Conservation (phyloP, 2,113 vertebrate genomes). For the Aix galericulata region DNA sequence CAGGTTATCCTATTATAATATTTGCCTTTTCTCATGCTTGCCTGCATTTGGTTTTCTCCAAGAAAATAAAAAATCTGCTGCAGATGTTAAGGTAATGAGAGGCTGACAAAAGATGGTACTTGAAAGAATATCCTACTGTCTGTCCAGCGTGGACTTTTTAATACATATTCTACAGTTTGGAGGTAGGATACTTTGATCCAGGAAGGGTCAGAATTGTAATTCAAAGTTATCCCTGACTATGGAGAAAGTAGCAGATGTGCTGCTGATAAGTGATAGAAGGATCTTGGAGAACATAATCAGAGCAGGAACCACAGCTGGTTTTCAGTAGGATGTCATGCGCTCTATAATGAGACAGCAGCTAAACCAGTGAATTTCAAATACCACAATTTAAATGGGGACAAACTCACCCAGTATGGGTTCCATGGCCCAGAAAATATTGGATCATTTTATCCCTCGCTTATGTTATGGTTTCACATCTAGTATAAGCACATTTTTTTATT, state of each 20-base stretch:
- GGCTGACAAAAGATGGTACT: background rate
- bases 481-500: too few species aligned
- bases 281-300: background rate
- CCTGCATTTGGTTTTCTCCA: background rate
- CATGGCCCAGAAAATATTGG: background rate
- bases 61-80: background rate
- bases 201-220: background rate
- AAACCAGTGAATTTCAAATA: background rate
- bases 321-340: background rate
- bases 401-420: background rate
- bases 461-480: background rate
- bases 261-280: background rate
- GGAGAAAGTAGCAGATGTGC: background rate
- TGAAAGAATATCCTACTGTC: background rate
- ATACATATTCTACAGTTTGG: background rate
- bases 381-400: background rate
- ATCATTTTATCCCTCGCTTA: background rate
- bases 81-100: background rate
- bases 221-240: background rate
- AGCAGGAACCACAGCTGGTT: background rate
- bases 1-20: background rate
- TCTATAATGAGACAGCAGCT: background rate
- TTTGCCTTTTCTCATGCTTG: background rate
- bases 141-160: background rate
- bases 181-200: accelerated